Conservation (phyloP, 2,888 invertebrate genomes). For the Melolontha melolontha region DNA sequence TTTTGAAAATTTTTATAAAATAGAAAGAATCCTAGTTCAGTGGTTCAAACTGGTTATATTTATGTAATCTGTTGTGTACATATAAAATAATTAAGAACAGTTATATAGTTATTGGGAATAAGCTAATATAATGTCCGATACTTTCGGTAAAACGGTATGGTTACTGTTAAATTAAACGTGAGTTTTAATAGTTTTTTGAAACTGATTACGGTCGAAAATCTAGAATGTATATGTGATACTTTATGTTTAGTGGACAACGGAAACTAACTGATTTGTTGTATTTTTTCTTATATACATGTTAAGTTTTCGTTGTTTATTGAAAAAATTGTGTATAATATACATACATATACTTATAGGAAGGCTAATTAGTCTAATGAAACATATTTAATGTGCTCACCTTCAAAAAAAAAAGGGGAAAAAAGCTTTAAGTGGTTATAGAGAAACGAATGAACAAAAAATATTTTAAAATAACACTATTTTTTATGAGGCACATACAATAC, state of each 20-base stretch:
- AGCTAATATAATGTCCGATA: too few species aligned
- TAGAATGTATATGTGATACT: constrained; percentile 7
- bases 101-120: too few species aligned
- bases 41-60: too few species aligned
- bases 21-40: too few species aligned
- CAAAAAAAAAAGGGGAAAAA: constrained; percentile 47
- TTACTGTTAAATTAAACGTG: not conserved
- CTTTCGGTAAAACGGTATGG: too few species aligned
- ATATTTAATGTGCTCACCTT: constrained; percentile 52
- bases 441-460: constrained; percentile 48
- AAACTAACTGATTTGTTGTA: constrained; percentile 9
- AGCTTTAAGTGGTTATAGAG: constrained; percentile 57
- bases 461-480: constrained; percentile 56
- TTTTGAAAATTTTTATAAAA: too few species aligned
- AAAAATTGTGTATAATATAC: constrained; percentile 23
- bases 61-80: too few species aligned
- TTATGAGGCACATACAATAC: constrained; percentile 60
- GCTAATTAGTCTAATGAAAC: constrained; percentile 30
- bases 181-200: not conserved
- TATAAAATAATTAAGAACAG: not conserved
- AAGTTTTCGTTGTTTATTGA: constrained; percentile 10
- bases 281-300: constrained; percentile 9
- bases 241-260: not conserved
- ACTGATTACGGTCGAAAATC: not conserved
- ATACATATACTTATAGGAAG: constrained; percentile 11